Evolutionary conservation across 2,113 vertebrate genomes (phyloP).

Genomic region (Prietella phreatophila): DNA sequence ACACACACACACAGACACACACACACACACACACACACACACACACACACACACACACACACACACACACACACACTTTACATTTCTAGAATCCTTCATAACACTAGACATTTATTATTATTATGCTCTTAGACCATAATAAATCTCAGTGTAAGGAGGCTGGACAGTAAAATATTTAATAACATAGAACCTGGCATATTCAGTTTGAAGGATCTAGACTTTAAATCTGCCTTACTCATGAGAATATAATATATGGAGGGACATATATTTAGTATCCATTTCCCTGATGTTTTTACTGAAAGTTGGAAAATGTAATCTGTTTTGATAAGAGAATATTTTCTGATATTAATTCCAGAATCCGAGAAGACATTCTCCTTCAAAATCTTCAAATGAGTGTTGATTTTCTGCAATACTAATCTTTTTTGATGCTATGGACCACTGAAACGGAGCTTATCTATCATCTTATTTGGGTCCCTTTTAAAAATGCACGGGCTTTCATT

Average conservation of each 20-base stretch:
- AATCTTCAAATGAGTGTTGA: constrained; percentile 7
- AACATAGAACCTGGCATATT: background rate
- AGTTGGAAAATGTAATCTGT: background rate
- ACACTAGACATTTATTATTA: background rate
- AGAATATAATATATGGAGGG: background rate
- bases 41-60: background rate
- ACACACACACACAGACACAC: background rate
- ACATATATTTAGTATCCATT: background rate
- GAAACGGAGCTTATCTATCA: background rate
- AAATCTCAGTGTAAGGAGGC: background rate
- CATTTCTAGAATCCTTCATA: background rate
- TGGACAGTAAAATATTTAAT: background rate
- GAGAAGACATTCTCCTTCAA: constrained; percentile 6
- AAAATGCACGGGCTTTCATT: background rate
- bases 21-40: background rate
- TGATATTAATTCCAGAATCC: background rate
- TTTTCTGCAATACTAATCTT: background rate
- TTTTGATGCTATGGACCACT: background rate
- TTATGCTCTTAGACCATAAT: background rate
- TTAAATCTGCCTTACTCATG: background rate
- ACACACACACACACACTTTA: background rate
- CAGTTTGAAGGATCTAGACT: background rate
- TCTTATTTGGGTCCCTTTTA: background rate
- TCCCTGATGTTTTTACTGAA: background rate
- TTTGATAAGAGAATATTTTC: background rate